phyloP scores from a whole-genome alignment of 2,888 invertebrate genomes.

The Polydesmus complanatus region DNA sequence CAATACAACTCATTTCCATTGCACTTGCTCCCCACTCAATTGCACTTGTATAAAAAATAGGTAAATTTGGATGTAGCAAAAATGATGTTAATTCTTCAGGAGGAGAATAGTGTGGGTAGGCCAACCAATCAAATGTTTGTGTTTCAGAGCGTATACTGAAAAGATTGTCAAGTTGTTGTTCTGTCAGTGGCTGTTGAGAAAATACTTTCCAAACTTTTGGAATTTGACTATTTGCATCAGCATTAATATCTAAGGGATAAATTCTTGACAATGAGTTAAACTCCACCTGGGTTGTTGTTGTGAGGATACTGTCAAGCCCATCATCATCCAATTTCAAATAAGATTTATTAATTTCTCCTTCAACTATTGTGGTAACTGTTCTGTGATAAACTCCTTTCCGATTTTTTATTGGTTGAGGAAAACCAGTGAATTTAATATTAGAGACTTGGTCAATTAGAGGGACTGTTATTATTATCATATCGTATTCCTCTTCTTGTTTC shows the following conservation, averaged over 20 bases:
- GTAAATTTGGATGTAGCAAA: too few relatives aligned
- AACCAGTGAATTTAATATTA: constrained; percentile 36
- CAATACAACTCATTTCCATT: too few relatives aligned
- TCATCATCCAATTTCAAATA: constrained; percentile 27
- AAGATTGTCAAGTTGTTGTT: constrained; percentile 35
- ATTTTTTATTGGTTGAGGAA: constrained; percentile 27
- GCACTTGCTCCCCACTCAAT: too few relatives aligned
- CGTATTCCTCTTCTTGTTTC: constrained; percentile 30
- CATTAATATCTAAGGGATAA: constrained; percentile 28
- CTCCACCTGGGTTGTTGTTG: constrained; percentile 35
- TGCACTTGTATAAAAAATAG: too few relatives aligned
- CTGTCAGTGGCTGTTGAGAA: constrained; percentile 35
- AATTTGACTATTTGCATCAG: constrained; percentile 21
- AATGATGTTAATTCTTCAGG: too few relatives aligned
- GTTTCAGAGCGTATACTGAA: constrained; percentile 34
- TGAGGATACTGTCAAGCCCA: constrained; percentile 33
- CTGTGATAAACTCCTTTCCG: constrained; percentile 38
- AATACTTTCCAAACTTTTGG: constrained; percentile 44
- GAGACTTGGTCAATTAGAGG: constrained; percentile 38
- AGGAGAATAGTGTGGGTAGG: constrained; percentile 41
- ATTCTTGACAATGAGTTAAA: constrained; percentile 38
- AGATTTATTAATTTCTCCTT: constrained; percentile 37
- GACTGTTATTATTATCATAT: constrained; percentile 44
- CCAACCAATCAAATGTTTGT: constrained; percentile 38
- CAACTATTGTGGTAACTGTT: constrained; percentile 42